Evolutionary conservation across 2,113 vertebrate genomes (phyloP).

Genomic region (Triplophysa siluroides): DNA sequence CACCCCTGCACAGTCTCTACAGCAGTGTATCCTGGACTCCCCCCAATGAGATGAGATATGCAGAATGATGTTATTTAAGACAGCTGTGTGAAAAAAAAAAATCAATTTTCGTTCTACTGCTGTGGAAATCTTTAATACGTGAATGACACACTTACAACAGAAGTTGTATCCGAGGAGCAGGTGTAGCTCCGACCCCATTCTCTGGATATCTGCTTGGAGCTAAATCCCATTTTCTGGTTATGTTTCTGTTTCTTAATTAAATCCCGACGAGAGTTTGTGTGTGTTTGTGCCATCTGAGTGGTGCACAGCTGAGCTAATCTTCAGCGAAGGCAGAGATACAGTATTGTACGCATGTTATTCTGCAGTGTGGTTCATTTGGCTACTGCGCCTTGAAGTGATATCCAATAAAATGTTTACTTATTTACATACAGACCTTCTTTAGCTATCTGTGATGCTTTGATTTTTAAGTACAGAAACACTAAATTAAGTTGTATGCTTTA

Average conservation of each 20-base stretch:
- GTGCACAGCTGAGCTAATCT: conserved; percentile 45
- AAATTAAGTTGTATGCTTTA: too few species aligned
- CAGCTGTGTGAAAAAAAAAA: conserved; percentile 29
- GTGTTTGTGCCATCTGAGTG: conserved; percentile 24
- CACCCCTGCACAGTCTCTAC: background rate
- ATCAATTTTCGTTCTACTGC: conserved; percentile 33
- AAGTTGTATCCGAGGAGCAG: conserved; percentile 40
- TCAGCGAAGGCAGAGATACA: conserved; percentile 14
- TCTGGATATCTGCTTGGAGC: conserved; percentile 36
- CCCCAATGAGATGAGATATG: conserved; percentile 8
- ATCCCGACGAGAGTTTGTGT: conserved; percentile 25
- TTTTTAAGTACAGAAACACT: too few species aligned
- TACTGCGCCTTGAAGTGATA: background rate
- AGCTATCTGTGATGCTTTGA: background rate
- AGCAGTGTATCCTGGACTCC: background rate
- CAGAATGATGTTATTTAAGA: conserved; percentile 23
- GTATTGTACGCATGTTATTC: conserved; percentile 16
- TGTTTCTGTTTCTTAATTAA: conserved; percentile 25
- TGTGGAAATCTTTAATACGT: conserved; percentile 37
- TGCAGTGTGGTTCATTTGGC: conserved; percentile 5
- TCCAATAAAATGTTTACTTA: background rate
- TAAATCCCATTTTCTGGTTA: conserved; percentile 26
- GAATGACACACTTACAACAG: conserved; percentile 27
- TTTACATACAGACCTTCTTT: background rate
- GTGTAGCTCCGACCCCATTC: conserved; percentile 25